Percentiles rank a stretch among this genome's conserved stretches.
These are phyloP conservation scores for Epinotia nisella DNA, from an alignment of 2,888 invertebrate species.

Conservation along the genomic window DNA sequence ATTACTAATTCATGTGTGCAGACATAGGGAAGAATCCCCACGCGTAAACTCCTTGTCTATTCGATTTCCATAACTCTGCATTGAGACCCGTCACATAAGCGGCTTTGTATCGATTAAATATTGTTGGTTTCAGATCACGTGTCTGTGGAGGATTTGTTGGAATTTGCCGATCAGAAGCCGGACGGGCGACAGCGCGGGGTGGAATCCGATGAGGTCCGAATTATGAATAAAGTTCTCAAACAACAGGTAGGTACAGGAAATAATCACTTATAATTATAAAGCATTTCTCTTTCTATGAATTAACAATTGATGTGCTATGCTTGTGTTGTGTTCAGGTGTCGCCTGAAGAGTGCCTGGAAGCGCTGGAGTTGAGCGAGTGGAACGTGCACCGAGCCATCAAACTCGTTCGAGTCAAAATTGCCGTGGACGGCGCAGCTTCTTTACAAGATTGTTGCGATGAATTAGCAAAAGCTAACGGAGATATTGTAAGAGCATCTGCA, in stretches of 20 bases:
- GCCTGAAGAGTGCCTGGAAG: constrained; percentile 91
- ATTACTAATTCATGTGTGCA: constrained; percentile 26
- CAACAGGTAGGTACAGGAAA: constrained; percentile 80
- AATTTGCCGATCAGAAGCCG: constrained; percentile 93
- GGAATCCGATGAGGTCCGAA: constrained; percentile 96
- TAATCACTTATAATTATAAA: too few relatives aligned
- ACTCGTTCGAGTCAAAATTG: constrained; percentile 85
- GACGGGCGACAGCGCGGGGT: constrained; percentile 92
- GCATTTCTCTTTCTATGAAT: too few relatives aligned
- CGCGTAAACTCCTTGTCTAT: constrained; percentile 10
- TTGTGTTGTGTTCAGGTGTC: constrained; percentile 78
- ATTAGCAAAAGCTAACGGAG: constrained; percentile 86
- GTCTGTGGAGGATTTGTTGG: constrained; percentile 95
- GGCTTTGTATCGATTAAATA: constrained; percentile 30
- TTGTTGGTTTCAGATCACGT: constrained; percentile 88
- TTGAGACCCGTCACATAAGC: constrained; percentile 6
- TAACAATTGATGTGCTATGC: background rate
- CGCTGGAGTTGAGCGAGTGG: constrained; percentile 94
- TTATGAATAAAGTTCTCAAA: constrained; percentile 95
- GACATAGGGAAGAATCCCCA: constrained; percentile 13
- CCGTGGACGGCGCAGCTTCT: constrained; percentile 53
- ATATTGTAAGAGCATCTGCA: constrained; percentile 87
- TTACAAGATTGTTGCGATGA: constrained; percentile 78
- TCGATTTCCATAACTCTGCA: constrained; percentile 2
- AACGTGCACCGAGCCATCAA: constrained; percentile 96